phyloP scores from a whole-genome alignment of 1,140 invertebrate species.

The Holotrichia oblita region DNA sequence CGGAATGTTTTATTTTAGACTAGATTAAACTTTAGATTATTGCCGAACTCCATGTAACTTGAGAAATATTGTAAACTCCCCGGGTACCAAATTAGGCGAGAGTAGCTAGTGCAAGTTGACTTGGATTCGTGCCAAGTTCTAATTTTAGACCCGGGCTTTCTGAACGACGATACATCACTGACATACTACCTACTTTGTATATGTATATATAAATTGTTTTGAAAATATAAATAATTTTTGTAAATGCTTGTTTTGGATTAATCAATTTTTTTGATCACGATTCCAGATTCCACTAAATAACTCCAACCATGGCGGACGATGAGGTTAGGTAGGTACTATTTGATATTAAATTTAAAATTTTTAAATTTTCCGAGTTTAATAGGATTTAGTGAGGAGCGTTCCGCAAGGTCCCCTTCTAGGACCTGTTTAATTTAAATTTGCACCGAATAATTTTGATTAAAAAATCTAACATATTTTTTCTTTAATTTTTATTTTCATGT shows the following conservation, averaged over 20 bases:
- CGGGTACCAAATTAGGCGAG: slow-evolving; percentile 48
- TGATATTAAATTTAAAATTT: too few relatives aligned
- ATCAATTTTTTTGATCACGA: slow-evolving; percentile 39
- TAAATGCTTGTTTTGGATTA: not conserved
- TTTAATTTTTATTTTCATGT: not conserved
- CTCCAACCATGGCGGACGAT: slow-evolving; percentile 83
- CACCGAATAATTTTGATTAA: too few relatives aligned
- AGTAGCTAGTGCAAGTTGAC: slow-evolving; percentile 37
- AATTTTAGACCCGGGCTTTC: slow-evolving; percentile 42
- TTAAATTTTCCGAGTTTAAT: too few relatives aligned
- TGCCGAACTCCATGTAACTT: slow-evolving; percentile 7
- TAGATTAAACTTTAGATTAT: not conserved
- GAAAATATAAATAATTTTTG: too few relatives aligned
- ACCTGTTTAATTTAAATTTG: slow-evolving; percentile 42
- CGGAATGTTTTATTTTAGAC: too few relatives aligned
- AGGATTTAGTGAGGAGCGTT: too few relatives aligned
- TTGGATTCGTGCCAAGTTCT: slow-evolving; percentile 43
- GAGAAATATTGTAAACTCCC: slow-evolving; percentile 10
- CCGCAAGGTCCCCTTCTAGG: not conserved
- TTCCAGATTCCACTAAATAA: slow-evolving; percentile 55
- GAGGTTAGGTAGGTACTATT: slow-evolving; percentile 81
- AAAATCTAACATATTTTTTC: not conserved
- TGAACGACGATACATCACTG: slow-evolving; percentile 15
- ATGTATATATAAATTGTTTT: too few relatives aligned
- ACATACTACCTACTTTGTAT: not conserved